Conservation (phyloP, 2,113 vertebrate genomes). For the Rallus limicola region DNA sequence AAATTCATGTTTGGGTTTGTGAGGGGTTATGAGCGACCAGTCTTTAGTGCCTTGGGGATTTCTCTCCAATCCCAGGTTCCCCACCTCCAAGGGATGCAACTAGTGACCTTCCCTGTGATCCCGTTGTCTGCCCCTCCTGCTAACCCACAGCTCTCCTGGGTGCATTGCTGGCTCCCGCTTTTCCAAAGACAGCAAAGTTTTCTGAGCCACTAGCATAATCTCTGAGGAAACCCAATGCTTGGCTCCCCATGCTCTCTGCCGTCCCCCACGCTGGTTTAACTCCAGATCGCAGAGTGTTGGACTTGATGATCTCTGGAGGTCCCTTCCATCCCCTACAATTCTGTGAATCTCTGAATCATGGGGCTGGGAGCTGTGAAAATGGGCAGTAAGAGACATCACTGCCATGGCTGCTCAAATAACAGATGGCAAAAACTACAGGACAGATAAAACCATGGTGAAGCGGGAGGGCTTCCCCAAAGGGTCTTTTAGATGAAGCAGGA, state of each 20-base stretch:
- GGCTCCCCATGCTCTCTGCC: not conserved
- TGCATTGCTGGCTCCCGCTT: not conserved
- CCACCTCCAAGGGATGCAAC: not conserved
- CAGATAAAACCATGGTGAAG: not conserved
- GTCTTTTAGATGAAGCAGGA: not conserved
- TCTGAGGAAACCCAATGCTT: not conserved
- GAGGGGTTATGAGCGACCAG: not conserved
- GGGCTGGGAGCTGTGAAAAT: not conserved
- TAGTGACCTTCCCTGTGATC: not conserved
- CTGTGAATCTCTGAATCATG: not conserved
- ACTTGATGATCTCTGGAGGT: too few relatives aligned
- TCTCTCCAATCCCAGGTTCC: not conserved
- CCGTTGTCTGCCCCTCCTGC: not conserved
- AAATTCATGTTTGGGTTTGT: not conserved
- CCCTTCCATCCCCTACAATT: too few relatives aligned
- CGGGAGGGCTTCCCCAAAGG: not conserved
- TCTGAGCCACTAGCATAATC: not conserved
- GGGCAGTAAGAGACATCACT: rapidly evolving
- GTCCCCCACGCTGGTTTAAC: not conserved
- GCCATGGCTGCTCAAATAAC: not conserved
- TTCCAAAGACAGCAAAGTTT: not conserved
- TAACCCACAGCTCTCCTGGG: not conserved
- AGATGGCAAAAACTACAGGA: not conserved
- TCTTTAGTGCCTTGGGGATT: not conserved
- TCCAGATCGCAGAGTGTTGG: not conserved